phyloP scores from a whole-genome alignment of 1,140 invertebrate species.

The Rhagoletis zephyria region DNA sequence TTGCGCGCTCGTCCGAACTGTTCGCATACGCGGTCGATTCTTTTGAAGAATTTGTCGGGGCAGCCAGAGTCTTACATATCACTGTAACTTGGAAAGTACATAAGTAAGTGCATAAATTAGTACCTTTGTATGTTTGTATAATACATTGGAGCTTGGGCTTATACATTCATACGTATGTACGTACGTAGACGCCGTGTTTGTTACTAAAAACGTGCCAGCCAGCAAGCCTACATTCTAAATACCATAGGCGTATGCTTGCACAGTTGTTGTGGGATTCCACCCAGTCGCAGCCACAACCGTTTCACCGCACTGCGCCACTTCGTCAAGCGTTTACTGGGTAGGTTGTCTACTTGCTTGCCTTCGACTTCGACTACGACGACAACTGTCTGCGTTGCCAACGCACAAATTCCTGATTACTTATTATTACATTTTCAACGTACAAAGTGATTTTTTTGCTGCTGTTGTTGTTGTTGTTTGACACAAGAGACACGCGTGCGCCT shows the following conservation, averaged over 20 bases:
- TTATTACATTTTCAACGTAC: constrained; percentile 53
- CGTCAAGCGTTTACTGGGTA: background rate
- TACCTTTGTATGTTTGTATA: background rate
- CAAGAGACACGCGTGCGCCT: background rate
- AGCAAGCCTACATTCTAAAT: constrained; percentile 39
- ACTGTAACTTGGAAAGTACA: background rate
- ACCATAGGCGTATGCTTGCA: background rate
- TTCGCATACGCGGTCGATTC: constrained; percentile 19
- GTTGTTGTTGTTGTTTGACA: constrained; percentile 56
- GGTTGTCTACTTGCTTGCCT: background rate
- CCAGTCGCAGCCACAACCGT: background rate
- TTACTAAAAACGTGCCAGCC: background rate
- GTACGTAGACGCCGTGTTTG: background rate
- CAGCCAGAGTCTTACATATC: background rate
- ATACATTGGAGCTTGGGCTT: background rate
- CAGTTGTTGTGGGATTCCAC: background rate
- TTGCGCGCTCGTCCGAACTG: background rate
- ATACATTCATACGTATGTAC: too few species aligned
- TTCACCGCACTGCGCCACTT: background rate
- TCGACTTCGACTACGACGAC: background rate
- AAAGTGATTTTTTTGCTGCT: constrained; percentile 51
- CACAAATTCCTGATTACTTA: constrained; percentile 35
- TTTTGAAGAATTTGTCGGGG: constrained; percentile 37
- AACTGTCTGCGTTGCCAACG: constrained; percentile 44
- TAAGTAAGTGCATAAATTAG: constrained; percentile 16